phyloP scores from a whole-genome alignment of 2,797 vertebrate genomes.

The Hyperoplus immaculatus region DNA sequence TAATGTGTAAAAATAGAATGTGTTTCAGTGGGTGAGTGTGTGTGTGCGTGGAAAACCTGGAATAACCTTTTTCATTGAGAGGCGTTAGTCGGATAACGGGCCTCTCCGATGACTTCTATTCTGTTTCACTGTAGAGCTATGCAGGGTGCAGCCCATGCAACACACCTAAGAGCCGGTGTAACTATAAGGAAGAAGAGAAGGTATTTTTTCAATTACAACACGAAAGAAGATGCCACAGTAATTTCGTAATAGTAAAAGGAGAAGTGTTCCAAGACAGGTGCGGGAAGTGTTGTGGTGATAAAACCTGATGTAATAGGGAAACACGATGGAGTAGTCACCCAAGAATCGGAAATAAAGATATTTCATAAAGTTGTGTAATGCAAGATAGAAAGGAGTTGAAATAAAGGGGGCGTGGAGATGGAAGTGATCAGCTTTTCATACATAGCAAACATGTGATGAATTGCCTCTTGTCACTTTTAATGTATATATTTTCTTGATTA shows the following conservation, averaged over 20 bases:
- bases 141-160: slow-evolving; percentile 1
- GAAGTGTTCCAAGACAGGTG: not conserved
- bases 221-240: not conserved
- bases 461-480: not conserved
- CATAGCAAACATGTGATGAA: not conserved
- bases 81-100: slow-evolving; percentile 21
- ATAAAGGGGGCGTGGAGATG: not conserved
- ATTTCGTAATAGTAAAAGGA: slow-evolving; percentile 3
- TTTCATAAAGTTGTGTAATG: not conserved
- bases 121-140: slow-evolving; percentile 35
- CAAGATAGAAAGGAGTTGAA: not conserved
- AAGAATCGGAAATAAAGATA: not conserved
- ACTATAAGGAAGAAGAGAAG: slow-evolving; percentile 16
- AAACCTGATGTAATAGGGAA: slow-evolving; percentile 7
- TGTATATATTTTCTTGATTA: not conserved
- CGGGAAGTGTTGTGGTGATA: not conserved
- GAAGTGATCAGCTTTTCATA: not conserved
- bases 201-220: slow-evolving; percentile 10
- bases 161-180: not conserved
- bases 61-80: slow-evolving; percentile 38
- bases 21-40: not conserved
- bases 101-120: slow-evolving; percentile 31
- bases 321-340: not conserved
- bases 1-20: slow-evolving; percentile 45
- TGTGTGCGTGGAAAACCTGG: slow-evolving; percentile 32